Conservation (phyloP, 2,888 invertebrate species). For the Cantharis lateralis region DNA sequence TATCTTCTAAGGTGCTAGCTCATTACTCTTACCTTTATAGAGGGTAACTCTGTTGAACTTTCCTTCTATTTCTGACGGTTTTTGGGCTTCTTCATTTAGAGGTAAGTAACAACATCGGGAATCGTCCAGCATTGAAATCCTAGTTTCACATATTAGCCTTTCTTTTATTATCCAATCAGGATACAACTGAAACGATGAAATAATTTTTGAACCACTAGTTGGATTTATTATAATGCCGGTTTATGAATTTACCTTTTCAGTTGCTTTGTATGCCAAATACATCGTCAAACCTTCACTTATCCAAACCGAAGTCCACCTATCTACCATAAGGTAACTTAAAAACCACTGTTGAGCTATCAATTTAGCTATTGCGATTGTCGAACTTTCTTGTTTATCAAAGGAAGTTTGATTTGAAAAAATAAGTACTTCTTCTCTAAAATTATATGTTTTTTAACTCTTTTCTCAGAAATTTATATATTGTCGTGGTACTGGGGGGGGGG, state of each 20-base stretch:
- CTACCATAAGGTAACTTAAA: conserved; percentile 53
- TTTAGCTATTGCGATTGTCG: conserved; percentile 54
- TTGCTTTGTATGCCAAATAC: conserved; percentile 56
- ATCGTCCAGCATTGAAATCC: neutral
- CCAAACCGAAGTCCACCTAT: conserved; percentile 55
- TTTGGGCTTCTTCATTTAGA: neutral
- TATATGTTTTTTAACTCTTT: too few relatives aligned
- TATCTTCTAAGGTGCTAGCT: too few relatives aligned
- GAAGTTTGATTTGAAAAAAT: neutral
- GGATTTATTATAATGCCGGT: too few relatives aligned
- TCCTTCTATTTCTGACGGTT: neutral
- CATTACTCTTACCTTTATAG: neutral
- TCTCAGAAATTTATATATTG: too few relatives aligned
- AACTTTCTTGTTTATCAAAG: conserved; percentile 34
- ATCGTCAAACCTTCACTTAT: conserved; percentile 60
- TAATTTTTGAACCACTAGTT: too few relatives aligned
- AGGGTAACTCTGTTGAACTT: neutral
- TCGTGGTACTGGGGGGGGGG: too few relatives aligned
- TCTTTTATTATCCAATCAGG: neutral
- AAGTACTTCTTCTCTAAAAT: neutral
- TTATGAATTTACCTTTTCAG: neutral
- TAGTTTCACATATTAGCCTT: neutral
- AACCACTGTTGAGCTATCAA: conserved; percentile 63
- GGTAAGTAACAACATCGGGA: neutral
- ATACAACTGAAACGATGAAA: neutral